A percentile compares a stretch with the other conserved stretches of the same genome.
Conservation (phyloP, 2,888 invertebrate genomes). For the Mycalesis mineus region DNA sequence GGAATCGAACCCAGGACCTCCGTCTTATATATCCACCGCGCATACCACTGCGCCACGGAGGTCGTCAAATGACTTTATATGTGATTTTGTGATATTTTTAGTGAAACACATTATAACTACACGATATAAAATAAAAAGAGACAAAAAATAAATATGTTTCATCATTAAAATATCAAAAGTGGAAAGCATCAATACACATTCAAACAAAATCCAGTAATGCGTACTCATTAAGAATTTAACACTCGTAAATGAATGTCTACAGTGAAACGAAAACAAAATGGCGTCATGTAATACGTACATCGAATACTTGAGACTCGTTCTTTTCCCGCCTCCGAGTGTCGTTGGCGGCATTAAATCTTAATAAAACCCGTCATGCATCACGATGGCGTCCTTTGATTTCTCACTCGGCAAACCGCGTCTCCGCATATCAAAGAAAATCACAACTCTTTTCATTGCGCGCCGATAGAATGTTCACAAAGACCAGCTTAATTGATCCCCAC, state of each 20-base stretch:
- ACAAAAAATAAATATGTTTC: background rate
- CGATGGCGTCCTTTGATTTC: slow-evolving; percentile 73
- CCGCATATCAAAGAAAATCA: slow-evolving; percentile 76
- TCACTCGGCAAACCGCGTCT: slow-evolving; percentile 77
- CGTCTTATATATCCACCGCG: too few relatives aligned
- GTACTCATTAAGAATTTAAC: slow-evolving; percentile 25
- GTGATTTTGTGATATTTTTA: too few relatives aligned
- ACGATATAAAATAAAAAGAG: too few relatives aligned
- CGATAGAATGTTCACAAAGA: slow-evolving; percentile 73
- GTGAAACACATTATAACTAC: too few relatives aligned
- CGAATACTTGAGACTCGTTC: slow-evolving; percentile 72
- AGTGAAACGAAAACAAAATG: slow-evolving; percentile 67
- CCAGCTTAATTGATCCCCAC: slow-evolving; percentile 70
- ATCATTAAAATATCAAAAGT: background rate
- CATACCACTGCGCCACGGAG: too few relatives aligned
- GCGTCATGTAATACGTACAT: slow-evolving; percentile 73
- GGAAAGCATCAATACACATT: background rate
- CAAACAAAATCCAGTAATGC: slow-evolving; percentile 14
- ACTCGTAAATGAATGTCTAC: slow-evolving; percentile 37
- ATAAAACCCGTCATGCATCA: slow-evolving; percentile 76
- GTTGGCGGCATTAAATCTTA: slow-evolving; percentile 77
- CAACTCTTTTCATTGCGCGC: slow-evolving; percentile 77
- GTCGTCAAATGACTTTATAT: too few relatives aligned
- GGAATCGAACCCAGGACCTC: too few relatives aligned
- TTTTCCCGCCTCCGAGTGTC: slow-evolving; percentile 76